Base-by-base conservation (phyloP, 2,113 vertebrate genomes). In the Phoxinus phoxinus region DNA sequence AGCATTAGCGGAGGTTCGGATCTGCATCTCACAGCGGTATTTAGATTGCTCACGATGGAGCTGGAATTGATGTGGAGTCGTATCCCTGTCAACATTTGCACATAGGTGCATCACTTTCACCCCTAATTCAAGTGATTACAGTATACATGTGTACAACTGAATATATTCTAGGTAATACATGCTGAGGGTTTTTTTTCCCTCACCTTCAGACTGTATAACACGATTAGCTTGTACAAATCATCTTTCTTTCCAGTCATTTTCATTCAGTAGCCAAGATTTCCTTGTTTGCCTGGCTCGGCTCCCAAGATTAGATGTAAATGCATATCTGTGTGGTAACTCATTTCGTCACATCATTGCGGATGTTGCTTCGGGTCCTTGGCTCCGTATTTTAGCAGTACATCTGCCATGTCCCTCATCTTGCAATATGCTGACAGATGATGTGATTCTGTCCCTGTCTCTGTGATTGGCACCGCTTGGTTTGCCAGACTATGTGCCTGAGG, bases 401-500 rank as follows among this genome's bases (percentile, higher is more conserved):
- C 65, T 83, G 30, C 30, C 41, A 56, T 15, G 46, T n/a, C 19
- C 63, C 56, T 51, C 75, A 25, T 71, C 17, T 44, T 48, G 81
- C n/a, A 25, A 25, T 61, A 61, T 58, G 44, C 79, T 86, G 85
- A 76, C 79, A 79, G 65, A 72, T 32, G 37, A 67, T 81, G 58
- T 30, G 48, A 23, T 79, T 71, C 10, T 51, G 65, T n/a, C 58
- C 53, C 27, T 48, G n/a, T 46, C 71, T 59, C 83, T 84, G 53
- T 84, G 53, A 79, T 58, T 79, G 74, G 25, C 51, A 48, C 63
- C 73, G n/a, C 32, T 56, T 27, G 32, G 12, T 51, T 61, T 35
- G 67, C 10, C 32, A 32, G 53, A 75, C 35, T 56, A 9, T 9
- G 30, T 23, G 58, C 72, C 58, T 48, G 17, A 19, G 65, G 65